phyloP scores from a whole-genome alignment of 2,888 invertebrate species.

The Hemaris fuciformis region DNA sequence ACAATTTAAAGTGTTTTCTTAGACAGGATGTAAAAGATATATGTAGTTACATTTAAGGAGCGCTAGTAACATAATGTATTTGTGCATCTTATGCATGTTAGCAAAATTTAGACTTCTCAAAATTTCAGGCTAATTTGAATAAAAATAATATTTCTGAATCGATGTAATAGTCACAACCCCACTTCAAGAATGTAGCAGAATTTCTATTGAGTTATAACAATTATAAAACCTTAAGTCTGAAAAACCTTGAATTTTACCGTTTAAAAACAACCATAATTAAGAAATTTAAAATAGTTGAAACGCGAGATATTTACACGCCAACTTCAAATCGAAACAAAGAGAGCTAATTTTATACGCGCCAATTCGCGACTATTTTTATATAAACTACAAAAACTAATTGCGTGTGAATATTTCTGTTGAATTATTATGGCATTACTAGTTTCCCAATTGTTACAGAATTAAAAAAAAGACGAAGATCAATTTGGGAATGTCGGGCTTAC shows the following conservation, averaged over 20 bases:
- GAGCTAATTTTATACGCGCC: conserved; percentile 32
- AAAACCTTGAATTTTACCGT: background rate
- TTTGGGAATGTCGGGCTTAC: too few relatives aligned
- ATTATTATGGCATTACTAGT: background rate
- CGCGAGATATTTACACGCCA: conserved; percentile 31
- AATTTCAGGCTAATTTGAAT: too few relatives aligned
- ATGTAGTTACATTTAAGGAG: too few relatives aligned
- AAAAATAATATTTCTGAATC: too few relatives aligned
- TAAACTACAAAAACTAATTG: background rate
- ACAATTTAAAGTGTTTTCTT: too few relatives aligned
- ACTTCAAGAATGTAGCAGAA: too few relatives aligned
- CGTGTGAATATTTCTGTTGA: background rate
- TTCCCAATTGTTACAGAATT: conserved; percentile 14
- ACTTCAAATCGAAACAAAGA: conserved; percentile 20
- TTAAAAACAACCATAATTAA: conserved; percentile 15
- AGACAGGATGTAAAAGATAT: too few relatives aligned
- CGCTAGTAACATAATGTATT: too few relatives aligned
- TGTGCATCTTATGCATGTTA: too few relatives aligned
- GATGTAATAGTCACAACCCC: too few relatives aligned
- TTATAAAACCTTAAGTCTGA: background rate
- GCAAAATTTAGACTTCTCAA: too few relatives aligned
- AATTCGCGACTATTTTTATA: background rate
- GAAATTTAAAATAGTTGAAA: conserved; percentile 15
- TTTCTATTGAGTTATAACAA: too few relatives aligned
- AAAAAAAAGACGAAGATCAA: background rate